Base-by-base conservation (phyloP, 2,888 invertebrate species). In the Dolomedes plantarius region DNA sequence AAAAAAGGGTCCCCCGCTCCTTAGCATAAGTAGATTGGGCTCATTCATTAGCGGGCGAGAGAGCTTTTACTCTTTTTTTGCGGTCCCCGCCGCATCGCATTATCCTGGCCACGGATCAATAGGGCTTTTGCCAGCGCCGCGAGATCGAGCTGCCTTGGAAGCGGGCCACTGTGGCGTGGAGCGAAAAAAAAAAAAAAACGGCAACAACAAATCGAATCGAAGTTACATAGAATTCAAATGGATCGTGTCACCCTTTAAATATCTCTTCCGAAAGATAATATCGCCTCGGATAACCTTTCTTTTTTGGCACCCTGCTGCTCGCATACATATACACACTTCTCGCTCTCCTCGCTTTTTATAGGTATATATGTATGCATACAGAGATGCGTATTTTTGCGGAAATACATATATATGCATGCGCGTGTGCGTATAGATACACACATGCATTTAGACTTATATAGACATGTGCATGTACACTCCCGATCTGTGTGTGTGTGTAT, bases 1-100 rank as follows among this genome's bases (percentile, higher is more conserved):
- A 83, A 83, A 83, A 82, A 83, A 72, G 31, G 7, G 36, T 36
- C 73, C 36, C 67, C 68, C 68, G 36, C 68, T 83, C 72, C 64
- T 83, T 83, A 83, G 64, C 83, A 83, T 83, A 83, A 83, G 72
- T 65, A 83, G 82, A 69, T 77, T 77, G 41, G 67, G 75, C 82
- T 71, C 36, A 76, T 67, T 77, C 83, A 83, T 83, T 83, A 83
- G 76, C 65, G 29, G 16, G 19, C 1, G 28, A n/a, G 13, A 62
- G 27, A 27, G 36, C 6, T 5, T 67, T 56, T 50, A 23, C n/a
- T 23, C 46, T 77, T 83, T 83, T 83, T 83, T 72, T 39, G 29
- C 41, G 68, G 29, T 23, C 11, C 46, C 46, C 19, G 76, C 65
- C 56, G 81, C 76, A 77, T 83, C 65, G 76, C 83, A 83, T 83